These are phyloP conservation scores for Diplosoma virens DNA, from an alignment of 23 tunicate species.

Conservation along the genomic window DNA sequence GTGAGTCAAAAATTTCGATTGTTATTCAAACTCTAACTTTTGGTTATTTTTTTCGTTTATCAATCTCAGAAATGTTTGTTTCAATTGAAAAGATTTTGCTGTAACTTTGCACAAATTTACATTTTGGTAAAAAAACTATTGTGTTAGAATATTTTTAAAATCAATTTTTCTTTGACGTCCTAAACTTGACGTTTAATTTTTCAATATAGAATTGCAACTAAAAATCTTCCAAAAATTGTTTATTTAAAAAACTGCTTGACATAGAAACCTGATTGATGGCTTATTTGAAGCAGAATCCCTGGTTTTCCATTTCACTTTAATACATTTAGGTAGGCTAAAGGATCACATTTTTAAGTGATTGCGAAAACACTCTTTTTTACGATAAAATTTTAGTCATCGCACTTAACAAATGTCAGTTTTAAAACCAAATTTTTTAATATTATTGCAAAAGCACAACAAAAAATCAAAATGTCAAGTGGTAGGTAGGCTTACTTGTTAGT, in stretches of 20 bases:
- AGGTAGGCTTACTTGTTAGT: too few species aligned
- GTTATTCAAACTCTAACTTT: too few species aligned
- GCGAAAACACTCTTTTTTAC: neutral
- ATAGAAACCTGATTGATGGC: neutral
- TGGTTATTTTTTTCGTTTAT: too few species aligned
- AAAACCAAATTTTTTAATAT: too few species aligned
- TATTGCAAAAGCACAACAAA: too few species aligned
- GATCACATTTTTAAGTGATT: neutral
- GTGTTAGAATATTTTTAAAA: neutral
- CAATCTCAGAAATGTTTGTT: too few species aligned
- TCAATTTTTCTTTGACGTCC: neutral
- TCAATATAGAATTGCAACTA: neutral
- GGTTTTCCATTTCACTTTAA: neutral
- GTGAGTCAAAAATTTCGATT: too few species aligned
- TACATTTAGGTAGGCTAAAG: neutral
- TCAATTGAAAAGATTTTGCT: too few species aligned
- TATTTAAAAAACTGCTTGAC: neutral
- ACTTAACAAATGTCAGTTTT: too few species aligned
- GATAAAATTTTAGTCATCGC: too few species aligned
- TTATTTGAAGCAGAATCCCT: neutral
- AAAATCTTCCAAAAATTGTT: neutral
- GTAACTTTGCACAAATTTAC: neutral
- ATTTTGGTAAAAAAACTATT: neutral
- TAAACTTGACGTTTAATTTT: neutral
- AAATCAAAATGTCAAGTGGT: too few species aligned